Percentiles rank a stretch among this genome's conserved stretches.
Evolutionary conservation across 2,888 invertebrate species (phyloP).

Genomic region (Flexamia atlantica): DNA sequence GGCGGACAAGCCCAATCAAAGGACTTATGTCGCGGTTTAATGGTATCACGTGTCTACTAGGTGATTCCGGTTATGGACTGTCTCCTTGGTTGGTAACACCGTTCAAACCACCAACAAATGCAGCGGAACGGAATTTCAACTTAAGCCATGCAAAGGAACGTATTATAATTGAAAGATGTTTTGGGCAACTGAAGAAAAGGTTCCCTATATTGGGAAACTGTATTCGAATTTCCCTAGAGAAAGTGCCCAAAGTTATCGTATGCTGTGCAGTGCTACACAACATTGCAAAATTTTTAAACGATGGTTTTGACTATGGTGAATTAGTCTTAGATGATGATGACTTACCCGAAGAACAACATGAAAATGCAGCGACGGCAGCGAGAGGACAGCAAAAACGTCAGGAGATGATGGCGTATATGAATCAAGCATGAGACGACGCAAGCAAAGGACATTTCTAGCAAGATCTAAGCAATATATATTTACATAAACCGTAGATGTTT

Average conservation of each 20-base stretch:
- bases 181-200: constrained; percentile 45
- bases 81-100: constrained; percentile 48
- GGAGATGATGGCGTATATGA: not conserved
- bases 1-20: constrained; percentile 19
- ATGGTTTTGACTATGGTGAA: constrained; percentile 1
- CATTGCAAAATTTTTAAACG: constrained; percentile 32
- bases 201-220: constrained; percentile 23
- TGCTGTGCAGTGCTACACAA: constrained; percentile 46
- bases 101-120: not conserved
- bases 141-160: not conserved
- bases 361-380: not conserved
- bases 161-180: constrained; percentile 48
- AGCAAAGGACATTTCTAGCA: not conserved
- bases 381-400: not conserved
- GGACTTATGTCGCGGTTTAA: not conserved
- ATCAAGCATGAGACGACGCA: not conserved
- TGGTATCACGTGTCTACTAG: constrained; percentile 1
- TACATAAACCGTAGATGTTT: no score
- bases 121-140: constrained; percentile 15
- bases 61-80: constrained; percentile 25
- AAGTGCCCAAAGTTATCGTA: constrained; percentile 33
- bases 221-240: not conserved
- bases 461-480: no score
- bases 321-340: constrained; percentile 2
- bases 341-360: not conserved